Evolutionary conservation across 1,140 invertebrate genomes (phyloP).

Genomic region (Oreohelix idahoensis): DNA sequence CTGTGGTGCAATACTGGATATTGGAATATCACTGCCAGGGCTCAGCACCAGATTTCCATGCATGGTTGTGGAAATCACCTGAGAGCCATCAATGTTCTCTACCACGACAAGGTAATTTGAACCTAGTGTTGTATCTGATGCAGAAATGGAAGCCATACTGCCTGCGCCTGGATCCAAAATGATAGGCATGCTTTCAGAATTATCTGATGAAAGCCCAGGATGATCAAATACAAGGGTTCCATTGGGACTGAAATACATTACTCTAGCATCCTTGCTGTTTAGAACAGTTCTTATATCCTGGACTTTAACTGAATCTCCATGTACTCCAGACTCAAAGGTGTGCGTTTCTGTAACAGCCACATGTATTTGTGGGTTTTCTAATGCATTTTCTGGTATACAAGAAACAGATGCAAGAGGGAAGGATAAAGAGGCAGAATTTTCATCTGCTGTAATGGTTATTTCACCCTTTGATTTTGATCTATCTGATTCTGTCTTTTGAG

Average conservation of each 20-base stretch:
- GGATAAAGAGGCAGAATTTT: not conserved
- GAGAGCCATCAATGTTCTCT: slow-evolving; percentile 17
- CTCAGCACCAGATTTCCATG: not conserved
- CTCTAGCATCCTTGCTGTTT: not conserved
- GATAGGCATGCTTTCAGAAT: not conserved
- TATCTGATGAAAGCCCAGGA: not conserved
- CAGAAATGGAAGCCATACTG: not conserved
- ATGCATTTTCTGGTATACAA: not conserved
- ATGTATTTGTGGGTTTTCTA: not conserved
- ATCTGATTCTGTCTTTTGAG: not conserved
- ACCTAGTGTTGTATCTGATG: not conserved
- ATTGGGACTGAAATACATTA: slow-evolving; percentile 4
- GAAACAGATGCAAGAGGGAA: not conserved
- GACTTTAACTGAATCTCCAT: not conserved
- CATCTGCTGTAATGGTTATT: not conserved
- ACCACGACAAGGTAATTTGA: slow-evolving; percentile 27
- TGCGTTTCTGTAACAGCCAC: not conserved
- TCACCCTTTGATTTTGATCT: not conserved
- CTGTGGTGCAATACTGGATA: not conserved
- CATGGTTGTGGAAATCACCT: slow-evolving; percentile 5
- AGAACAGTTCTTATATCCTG: not conserved
- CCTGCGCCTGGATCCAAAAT: slow-evolving; percentile 8
- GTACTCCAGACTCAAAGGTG: not conserved
- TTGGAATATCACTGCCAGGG: not conserved
- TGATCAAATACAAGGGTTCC: slow-evolving; percentile 3